Evolutionary conservation across 2,888 invertebrate species (phyloP).

Genomic region (Leucoma salicis): DNA sequence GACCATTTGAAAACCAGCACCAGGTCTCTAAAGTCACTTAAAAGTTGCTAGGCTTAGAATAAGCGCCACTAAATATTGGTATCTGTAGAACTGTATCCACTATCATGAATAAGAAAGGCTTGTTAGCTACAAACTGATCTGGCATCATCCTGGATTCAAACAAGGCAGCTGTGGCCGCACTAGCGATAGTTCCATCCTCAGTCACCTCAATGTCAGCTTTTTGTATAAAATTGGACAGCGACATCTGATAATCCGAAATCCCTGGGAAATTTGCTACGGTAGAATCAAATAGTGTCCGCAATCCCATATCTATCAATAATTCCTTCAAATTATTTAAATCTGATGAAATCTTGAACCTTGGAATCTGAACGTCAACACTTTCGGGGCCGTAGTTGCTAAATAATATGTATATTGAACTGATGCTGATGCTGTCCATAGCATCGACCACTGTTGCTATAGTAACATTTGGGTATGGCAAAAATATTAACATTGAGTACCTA

Average conservation of each 20-base stretch:
- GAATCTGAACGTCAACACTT: conserved; percentile 80
- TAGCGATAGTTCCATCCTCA: conserved; percentile 60
- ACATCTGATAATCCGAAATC: conserved; percentile 47
- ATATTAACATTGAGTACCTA: conserved; percentile 84
- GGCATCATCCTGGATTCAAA: conserved; percentile 42
- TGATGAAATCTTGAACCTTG: conserved; percentile 82
- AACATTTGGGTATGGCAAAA: conserved; percentile 79
- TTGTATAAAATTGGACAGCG: conserved; percentile 61
- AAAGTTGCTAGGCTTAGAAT: conserved; percentile 59
- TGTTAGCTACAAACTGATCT: conserved; percentile 49
- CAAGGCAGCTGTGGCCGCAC: conserved; percentile 42
- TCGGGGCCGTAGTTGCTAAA: conserved; percentile 56
- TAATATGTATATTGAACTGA: conserved; percentile 66
- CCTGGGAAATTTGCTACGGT: conserved; percentile 46
- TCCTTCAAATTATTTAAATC: conserved; percentile 70
- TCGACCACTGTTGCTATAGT: conserved; percentile 68
- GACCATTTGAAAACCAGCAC: too few relatives aligned
- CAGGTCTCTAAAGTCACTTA: conserved; percentile 23
- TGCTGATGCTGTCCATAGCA: conserved; percentile 65
- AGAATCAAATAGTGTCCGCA: conserved; percentile 55
- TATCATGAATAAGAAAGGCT: conserved; percentile 69
- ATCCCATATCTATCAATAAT: conserved; percentile 62
- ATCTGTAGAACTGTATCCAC: conserved; percentile 52
- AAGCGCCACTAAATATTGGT: conserved; percentile 64
- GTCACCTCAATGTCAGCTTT: conserved; percentile 67